Conservation (phyloP, 1,140 invertebrate genomes). For the Ladona fulva region DNA sequence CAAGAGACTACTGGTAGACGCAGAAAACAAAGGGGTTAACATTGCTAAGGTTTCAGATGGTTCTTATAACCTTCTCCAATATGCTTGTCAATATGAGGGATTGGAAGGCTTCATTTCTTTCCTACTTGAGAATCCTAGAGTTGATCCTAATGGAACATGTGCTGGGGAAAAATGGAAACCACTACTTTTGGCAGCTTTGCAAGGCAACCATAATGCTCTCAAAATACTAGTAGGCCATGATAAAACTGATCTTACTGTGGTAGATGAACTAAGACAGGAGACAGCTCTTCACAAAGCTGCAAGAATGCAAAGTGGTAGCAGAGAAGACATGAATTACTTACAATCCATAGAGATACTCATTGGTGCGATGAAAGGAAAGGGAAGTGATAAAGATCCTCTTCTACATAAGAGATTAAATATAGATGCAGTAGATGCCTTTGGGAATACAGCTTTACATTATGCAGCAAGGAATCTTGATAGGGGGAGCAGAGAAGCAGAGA, state of each 20-base stretch:
- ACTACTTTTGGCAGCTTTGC: background rate
- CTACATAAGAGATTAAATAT: constrained; percentile 34
- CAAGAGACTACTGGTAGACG: background rate
- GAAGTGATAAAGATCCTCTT: background rate
- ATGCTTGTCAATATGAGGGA: background rate
- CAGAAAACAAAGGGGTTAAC: background rate
- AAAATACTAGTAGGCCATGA: background rate
- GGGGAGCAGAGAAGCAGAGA: constrained; percentile 37
- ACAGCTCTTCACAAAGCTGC: background rate
- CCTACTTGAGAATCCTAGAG: background rate
- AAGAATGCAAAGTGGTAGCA: background rate
- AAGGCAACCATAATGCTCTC: background rate
- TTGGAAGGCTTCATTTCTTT: background rate
- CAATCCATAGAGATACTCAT: background rate
- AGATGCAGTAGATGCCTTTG: constrained; percentile 56
- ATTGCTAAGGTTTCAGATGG: background rate
- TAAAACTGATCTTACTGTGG: background rate
- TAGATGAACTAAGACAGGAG: background rate
- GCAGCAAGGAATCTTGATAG: constrained; percentile 46
- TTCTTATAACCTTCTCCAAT: background rate
- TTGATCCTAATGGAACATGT: background rate
- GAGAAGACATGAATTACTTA: background rate
- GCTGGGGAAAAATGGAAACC: background rate
- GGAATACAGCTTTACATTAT: constrained; percentile 73
- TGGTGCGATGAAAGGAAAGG: background rate